Base-by-base conservation (phyloP, 2,888 invertebrate genomes). In the Tenthredo amoena region DNA sequence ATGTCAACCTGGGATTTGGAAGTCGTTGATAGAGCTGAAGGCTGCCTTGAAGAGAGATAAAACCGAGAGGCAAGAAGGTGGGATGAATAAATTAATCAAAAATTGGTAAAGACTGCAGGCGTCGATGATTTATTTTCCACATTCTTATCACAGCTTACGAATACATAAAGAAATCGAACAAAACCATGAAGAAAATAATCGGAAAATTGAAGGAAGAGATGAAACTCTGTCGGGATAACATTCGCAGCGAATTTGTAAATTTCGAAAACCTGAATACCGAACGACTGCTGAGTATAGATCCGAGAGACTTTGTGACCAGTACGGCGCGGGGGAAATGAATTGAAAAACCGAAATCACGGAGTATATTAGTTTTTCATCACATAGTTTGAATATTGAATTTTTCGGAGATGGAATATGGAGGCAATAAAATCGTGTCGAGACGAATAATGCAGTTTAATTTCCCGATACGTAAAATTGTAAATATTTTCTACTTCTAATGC, bases 151-250 rank as follows among this genome's bases (percentile, higher is more conserved):
- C 71, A 87, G 87, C 87, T 18, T 86, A 87, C 71, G 85, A 86
- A 12, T 55, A 86, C 47, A 86, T 87, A 47, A 84, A 86, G 65
- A 58, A 84, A 55, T 82, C 87, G 34, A 87, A 87, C 55, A 74
- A 81, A 84, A 86, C 68, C 6, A 87, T 87, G 85, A 87, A 84
- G 68, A 87, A 37, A 6, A 86, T 85, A 9, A 85, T 87, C 37
- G 74, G 9, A 26, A 81, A 86, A 68, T 84, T 87, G 31, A 71
- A 62, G 2, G 85, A 86, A 10, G 86, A 85, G 34, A 86, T 86
- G 21, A 84, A 47, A 81, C 47, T 76, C 18, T 85, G 86, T 31
- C 55, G 86, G 9, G 76, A 81, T 34, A 84, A 82, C 18, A 81
- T 87, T 58, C 85, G 79, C 12, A 47, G 71, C 10, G 87, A 86